These are phyloP conservation scores for Ryuthela nishihirai DNA, from an alignment of 2,888 invertebrate genomes.

Conservation along the genomic window DNA sequence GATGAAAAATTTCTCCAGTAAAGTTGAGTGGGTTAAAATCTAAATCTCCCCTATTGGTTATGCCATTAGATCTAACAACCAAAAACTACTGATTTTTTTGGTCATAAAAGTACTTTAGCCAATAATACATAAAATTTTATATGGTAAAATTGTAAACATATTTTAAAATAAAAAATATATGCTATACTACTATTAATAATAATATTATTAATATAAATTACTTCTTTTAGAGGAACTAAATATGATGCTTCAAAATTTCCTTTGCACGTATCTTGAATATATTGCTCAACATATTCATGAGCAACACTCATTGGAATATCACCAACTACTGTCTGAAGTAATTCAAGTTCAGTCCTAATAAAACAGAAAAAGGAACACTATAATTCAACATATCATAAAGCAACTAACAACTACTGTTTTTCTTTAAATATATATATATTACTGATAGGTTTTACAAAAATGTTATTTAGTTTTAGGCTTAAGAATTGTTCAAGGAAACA, in stretches of 20 bases:
- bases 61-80: too few species aligned
- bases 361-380: neutral
- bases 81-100: too few species aligned
- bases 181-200: neutral
- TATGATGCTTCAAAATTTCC: constrained; percentile 82
- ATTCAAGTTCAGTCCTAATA: constrained; percentile 27
- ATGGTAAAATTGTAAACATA: neutral
- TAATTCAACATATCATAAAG: too few species aligned
- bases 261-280: constrained; percentile 79
- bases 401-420: too few species aligned
- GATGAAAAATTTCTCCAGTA: too few species aligned
- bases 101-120: too few species aligned
- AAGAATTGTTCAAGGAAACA: too few species aligned
- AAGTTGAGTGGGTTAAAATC: too few species aligned
- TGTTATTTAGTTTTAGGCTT: too few species aligned
- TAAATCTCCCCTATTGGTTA: too few species aligned
- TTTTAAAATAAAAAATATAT: neutral
- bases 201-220: constrained; percentile 48
- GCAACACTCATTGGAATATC: constrained; percentile 57
- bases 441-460: too few species aligned
- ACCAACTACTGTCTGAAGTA: constrained; percentile 37
- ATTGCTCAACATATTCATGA: constrained; percentile 73
- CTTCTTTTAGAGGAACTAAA: constrained; percentile 68
- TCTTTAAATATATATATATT: too few species aligned
- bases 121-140: neutral